Evolutionary conservation across 2,113 vertebrate species (phyloP).

Genomic region (Protobothrops mucrosquamatus): DNA sequence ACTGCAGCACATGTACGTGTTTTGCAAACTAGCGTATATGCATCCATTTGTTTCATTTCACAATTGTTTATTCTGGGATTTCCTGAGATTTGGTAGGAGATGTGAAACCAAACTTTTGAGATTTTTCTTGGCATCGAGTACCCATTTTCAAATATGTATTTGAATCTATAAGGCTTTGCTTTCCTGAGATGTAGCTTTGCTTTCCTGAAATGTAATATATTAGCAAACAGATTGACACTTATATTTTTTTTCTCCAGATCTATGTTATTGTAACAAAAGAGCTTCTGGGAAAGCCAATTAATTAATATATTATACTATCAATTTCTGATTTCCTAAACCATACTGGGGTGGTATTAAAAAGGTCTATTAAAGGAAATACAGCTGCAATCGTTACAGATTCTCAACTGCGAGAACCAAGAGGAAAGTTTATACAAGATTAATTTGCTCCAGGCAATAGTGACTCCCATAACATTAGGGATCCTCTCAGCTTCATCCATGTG

Average conservation of each 20-base stretch:
- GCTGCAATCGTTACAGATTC: rapidly evolving
- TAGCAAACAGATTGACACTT: background rate
- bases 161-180: background rate
- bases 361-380: background rate
- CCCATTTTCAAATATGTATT: background rate
- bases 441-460: background rate
- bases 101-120: background rate
- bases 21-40: background rate
- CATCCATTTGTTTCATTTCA: background rate
- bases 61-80: background rate
- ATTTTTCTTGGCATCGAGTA: background rate
- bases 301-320: background rate
- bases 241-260: background rate
- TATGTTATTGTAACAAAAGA: background rate
- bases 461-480: background rate
- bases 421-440: background rate
- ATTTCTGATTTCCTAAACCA: background rate
- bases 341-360: background rate
- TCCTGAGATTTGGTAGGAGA: background rate
- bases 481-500: background rate
- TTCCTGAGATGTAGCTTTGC: background rate
- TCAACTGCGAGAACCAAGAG: background rate
- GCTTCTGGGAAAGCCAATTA: background rate
- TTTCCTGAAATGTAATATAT: background rate
- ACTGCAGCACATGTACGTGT: background rate